Evolutionary conservation across 2,888 invertebrate species (phyloP).

Genomic region (Seira musarum): DNA sequence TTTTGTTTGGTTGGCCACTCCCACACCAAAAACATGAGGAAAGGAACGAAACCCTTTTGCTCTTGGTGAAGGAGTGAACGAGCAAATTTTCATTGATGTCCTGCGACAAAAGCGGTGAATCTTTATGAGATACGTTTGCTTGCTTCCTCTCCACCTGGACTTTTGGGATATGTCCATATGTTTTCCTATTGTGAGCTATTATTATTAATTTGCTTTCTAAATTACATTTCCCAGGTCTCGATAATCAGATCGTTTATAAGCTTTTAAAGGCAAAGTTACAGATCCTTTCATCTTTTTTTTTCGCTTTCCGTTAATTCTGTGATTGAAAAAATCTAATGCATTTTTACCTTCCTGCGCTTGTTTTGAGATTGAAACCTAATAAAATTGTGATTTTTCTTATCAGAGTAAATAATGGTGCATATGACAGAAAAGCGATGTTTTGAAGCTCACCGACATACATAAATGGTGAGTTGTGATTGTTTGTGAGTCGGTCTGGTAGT

Average conservation of each 20-base stretch:
- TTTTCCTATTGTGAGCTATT: background rate
- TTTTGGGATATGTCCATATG: background rate
- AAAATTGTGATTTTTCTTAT: background rate
- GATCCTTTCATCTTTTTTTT: background rate
- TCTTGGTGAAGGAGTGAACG: background rate
- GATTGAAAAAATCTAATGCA: background rate
- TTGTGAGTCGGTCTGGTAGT: too few relatives aligned
- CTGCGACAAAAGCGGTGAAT: too few relatives aligned
- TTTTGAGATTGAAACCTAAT: background rate
- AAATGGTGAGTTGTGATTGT: too few relatives aligned
- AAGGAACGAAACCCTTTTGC: constrained; percentile 18
- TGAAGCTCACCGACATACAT: too few relatives aligned
- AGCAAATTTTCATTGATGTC: too few relatives aligned
- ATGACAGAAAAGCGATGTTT: background rate
- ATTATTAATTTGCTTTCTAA: background rate
- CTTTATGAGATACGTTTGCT: background rate
- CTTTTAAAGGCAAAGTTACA: background rate
- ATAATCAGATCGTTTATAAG: background rate
- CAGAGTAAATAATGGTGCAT: background rate
- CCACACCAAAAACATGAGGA: constrained; percentile 10
- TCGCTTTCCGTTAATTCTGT: background rate
- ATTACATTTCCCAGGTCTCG: background rate
- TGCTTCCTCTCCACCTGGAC: background rate
- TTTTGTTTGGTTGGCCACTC: constrained; percentile 35
- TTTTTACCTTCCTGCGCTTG: background rate